Conservation (phyloP, 2,888 invertebrate species). For the Caenorhabditis zanzibari region DNA sequence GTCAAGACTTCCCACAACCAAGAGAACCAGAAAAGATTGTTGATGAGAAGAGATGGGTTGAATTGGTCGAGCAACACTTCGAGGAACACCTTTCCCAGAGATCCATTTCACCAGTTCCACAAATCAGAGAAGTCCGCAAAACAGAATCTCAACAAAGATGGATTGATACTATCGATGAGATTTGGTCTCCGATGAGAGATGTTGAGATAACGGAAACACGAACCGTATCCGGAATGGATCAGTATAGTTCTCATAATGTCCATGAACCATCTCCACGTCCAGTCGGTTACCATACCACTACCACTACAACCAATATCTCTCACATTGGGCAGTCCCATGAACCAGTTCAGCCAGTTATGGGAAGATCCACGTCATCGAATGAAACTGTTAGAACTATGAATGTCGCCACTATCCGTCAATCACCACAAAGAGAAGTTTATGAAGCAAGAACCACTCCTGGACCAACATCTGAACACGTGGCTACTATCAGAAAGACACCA, state of each 20-base stretch:
- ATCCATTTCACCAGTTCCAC: conserved; percentile 70
- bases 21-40: conserved; percentile 53
- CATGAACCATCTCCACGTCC: conserved; percentile 68
- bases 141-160: conserved; percentile 70
- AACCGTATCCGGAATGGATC: conserved; percentile 59
- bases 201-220: conserved; percentile 58
- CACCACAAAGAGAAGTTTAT: conserved; percentile 67
- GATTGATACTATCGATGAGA: conserved; percentile 71
- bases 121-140: conserved; percentile 53
- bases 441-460: conserved; percentile 66
- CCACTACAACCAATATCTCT: conserved; percentile 47
- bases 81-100: conserved; percentile 71
- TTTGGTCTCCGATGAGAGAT: conserved; percentile 62
- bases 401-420: conserved; percentile 69
- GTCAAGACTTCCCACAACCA: conserved; percentile 58
- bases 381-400: conserved; percentile 69
- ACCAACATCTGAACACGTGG: conserved; percentile 67
- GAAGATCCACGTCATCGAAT: conserved; percentile 62
- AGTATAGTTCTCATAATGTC: conserved; percentile 65
- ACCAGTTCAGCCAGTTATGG: conserved; percentile 66
- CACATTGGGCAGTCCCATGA: conserved; percentile 67
- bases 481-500: conserved; percentile 70
- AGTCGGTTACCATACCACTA: conserved; percentile 51
- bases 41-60: conserved; percentile 72
- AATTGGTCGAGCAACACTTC: conserved; percentile 65